phyloP scores from a whole-genome alignment of 1,140 invertebrate genomes.

The Tetramorium simillimum region DNA sequence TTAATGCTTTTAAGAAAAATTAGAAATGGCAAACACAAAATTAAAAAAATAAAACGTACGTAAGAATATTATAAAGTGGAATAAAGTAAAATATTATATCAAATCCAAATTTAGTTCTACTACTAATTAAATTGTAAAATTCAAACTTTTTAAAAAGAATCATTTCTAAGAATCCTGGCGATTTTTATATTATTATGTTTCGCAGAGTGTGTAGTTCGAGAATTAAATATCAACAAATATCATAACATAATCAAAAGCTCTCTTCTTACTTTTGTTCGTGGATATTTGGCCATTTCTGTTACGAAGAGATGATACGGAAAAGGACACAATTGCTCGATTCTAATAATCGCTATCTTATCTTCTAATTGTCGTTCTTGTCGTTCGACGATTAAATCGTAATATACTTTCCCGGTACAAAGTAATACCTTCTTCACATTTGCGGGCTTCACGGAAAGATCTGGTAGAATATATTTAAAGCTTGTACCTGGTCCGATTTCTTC shows the following conservation, averaged over 20 bases:
- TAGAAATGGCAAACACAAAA: not conserved
- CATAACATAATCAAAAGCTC: not conserved
- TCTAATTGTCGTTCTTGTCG: slow-evolving; percentile 89
- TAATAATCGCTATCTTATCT: slow-evolving; percentile 90
- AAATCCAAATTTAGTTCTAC: not conserved
- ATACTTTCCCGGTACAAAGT: slow-evolving; percentile 94
- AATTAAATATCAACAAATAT: not conserved
- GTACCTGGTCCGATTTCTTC: slow-evolving; percentile 88
- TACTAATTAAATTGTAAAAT: not conserved
- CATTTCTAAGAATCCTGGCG: not conserved
- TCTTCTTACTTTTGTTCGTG: slow-evolving; percentile 88
- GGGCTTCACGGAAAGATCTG: slow-evolving; percentile 87
- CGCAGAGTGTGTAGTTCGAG: too few species aligned
- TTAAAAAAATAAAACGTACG: not conserved
- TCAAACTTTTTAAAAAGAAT: not conserved
- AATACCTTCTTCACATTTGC: slow-evolving; percentile 89
- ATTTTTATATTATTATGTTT: not conserved
- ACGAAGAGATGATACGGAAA: slow-evolving; percentile 94
- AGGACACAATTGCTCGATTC: slow-evolving; percentile 94
- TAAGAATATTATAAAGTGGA: not conserved
- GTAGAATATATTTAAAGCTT: slow-evolving; percentile 85
- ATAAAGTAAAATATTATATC: too few species aligned
- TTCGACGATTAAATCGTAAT: slow-evolving; percentile 92
- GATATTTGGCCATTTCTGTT: slow-evolving; percentile 90
- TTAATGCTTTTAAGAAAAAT: not conserved